Evolutionary conservation across 2,888 invertebrate species (phyloP).

Genomic region (Nephrotoma appendiculata): DNA sequence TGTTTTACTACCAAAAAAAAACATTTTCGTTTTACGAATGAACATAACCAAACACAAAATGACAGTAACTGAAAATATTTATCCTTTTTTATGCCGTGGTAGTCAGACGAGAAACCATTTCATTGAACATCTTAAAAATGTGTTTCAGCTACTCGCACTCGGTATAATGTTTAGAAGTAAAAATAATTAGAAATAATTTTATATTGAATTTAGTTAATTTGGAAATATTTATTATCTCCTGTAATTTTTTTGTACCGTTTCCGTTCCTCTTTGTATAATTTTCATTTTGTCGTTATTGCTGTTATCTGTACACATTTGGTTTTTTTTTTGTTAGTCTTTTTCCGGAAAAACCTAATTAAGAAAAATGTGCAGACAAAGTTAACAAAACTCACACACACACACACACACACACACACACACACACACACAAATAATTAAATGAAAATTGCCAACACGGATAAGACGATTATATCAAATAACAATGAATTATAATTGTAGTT

Average conservation of each 20-base stretch:
- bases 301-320: neutral
- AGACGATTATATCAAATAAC: neutral
- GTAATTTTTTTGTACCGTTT: neutral
- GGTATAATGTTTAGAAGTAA: neutral
- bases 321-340: neutral
- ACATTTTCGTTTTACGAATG: neutral
- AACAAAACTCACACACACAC: neutral
- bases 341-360: neutral
- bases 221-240: neutral
- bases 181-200: neutral
- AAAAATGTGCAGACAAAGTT: neutral
- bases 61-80: neutral
- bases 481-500: neutral
- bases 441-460: neutral
- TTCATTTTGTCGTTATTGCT: neutral
- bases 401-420: neutral
- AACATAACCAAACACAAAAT: neutral
- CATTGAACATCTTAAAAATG: neutral
- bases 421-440: neutral
- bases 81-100: neutral
- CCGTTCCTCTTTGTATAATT: too few relatives aligned
- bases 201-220: neutral
- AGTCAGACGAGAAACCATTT: neutral
- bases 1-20: neutral
- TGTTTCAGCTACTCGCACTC: neutral